A percentile compares a stretch with the other conserved stretches of the same genome.
Evolutionary conservation across 1,140 invertebrate genomes (phyloP).

Genomic region (Orussus abietinus): DNA sequence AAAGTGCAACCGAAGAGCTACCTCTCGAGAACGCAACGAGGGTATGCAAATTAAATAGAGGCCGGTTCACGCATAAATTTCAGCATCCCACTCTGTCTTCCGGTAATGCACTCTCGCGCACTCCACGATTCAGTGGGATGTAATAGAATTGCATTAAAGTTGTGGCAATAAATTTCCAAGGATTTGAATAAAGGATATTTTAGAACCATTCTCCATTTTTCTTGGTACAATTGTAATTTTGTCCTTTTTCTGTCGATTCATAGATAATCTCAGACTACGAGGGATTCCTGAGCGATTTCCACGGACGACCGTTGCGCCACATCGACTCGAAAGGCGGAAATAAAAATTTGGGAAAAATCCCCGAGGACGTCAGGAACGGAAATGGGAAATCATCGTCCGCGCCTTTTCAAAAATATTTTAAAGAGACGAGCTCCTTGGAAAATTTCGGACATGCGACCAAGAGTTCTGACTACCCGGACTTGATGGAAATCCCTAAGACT

Average conservation of each 20-base stretch:
- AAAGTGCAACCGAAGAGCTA: constrained; percentile 26
- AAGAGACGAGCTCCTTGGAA: neutral
- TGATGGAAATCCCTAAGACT: constrained; percentile 60
- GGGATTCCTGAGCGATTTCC: constrained; percentile 30
- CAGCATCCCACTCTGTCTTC: too few species aligned
- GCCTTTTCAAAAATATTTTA: neutral
- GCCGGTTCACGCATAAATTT: too few species aligned
- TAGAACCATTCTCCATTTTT: too few species aligned
- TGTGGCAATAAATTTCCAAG: too few species aligned
- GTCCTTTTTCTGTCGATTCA: too few species aligned
- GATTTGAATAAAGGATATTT: too few species aligned
- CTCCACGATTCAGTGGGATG: too few species aligned
- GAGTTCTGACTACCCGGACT: constrained; percentile 37
- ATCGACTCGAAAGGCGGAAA: constrained; percentile 3
- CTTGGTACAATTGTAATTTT: too few species aligned
- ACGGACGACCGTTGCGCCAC: constrained; percentile 27
- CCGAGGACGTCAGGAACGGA: constrained; percentile 1
- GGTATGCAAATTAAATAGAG: too few species aligned
- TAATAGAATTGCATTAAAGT: too few species aligned
- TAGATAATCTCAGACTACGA: constrained; percentile 33
- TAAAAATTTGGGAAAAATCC: neutral
- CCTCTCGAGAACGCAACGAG: too few species aligned
- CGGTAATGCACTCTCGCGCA: too few species aligned
- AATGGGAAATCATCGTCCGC: constrained; percentile 1
- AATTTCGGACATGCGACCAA: neutral